Percentiles rank a stretch among this genome's conserved stretches.
Conservation (phyloP, 2,797 vertebrate genomes). For the Gymnopithys bicolor region DNA sequence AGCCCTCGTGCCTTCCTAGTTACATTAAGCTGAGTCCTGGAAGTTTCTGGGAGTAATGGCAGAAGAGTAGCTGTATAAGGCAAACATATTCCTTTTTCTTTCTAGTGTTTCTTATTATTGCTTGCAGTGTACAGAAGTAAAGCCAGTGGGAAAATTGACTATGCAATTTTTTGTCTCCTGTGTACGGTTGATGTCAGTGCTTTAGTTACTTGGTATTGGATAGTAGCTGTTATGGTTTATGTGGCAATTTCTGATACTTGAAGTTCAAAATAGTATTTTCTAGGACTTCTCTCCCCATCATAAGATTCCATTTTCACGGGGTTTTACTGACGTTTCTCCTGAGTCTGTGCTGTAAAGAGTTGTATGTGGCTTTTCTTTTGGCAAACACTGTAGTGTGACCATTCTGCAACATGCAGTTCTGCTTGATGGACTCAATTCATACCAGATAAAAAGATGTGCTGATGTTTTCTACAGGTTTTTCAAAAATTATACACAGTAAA, state of each 20-base stretch:
- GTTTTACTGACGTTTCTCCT: background rate
- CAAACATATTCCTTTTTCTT: background rate
- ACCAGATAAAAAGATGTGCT: background rate
- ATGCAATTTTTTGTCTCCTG: fast-evolving
- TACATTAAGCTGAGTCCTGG: background rate
- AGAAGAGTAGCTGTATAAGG: background rate
- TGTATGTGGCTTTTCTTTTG: background rate
- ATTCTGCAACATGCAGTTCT: background rate
- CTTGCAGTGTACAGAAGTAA: background rate
- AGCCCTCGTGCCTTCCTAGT: background rate
- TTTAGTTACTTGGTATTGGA: background rate
- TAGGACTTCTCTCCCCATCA: background rate
- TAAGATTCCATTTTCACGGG: background rate
- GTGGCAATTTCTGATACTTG: background rate
- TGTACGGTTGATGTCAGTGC: background rate
- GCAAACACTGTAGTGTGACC: background rate
- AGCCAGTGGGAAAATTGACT: background rate
- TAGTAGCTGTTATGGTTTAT: background rate
- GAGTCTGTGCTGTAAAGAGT: background rate
- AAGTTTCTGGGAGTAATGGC: background rate
- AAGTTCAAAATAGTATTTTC: background rate
- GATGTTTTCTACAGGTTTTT: background rate
- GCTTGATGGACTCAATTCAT: background rate
- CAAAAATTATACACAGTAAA: background rate
- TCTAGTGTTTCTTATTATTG: background rate